These are phyloP conservation scores for Ptychoptera contaminata DNA, from an alignment of 2,888 invertebrate species.

Conservation along the genomic window DNA sequence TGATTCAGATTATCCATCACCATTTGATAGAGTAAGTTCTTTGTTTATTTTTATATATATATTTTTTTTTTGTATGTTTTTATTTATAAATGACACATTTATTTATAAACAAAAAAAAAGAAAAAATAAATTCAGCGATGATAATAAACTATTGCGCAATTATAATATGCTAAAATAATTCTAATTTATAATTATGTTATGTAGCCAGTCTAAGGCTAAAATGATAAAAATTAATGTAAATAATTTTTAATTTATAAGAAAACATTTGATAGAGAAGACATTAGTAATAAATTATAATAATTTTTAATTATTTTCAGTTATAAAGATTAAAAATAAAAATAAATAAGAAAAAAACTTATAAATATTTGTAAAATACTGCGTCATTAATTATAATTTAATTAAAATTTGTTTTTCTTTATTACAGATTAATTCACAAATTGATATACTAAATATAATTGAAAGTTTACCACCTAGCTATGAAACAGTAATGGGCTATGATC, in stretches of 20 bases:
- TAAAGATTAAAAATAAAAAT: no score
- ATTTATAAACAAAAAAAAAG: slow-evolving; percentile 9
- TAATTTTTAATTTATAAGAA: no score
- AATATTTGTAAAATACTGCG: no score
- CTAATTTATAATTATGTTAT: no score
- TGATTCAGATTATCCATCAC: slow-evolving; percentile 13
- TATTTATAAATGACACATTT: slow-evolving; percentile 17
- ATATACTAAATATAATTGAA: slow-evolving; percentile 27
- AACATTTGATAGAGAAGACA: no score
- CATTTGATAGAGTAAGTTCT: background rate
- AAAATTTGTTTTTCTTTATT: background rate
- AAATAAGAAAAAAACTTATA: no score
- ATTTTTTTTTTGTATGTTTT: no score
- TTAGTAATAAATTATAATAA: no score
- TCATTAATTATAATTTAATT: no score
- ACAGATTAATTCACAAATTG: slow-evolving; percentile 28
- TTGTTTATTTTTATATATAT: slow-evolving; percentile 5
- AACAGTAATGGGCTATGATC: slow-evolving; percentile 27
- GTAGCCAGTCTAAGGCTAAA: no score
- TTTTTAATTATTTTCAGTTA: no score
- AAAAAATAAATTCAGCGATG: background rate
- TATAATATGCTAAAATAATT: background rate
- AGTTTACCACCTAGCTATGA: slow-evolving; percentile 32
- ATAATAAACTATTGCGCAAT: background rate
- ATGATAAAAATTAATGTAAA: no score